Base-by-base conservation (phyloP, 2,888 invertebrate genomes). In the Camponotus fellah region DNA sequence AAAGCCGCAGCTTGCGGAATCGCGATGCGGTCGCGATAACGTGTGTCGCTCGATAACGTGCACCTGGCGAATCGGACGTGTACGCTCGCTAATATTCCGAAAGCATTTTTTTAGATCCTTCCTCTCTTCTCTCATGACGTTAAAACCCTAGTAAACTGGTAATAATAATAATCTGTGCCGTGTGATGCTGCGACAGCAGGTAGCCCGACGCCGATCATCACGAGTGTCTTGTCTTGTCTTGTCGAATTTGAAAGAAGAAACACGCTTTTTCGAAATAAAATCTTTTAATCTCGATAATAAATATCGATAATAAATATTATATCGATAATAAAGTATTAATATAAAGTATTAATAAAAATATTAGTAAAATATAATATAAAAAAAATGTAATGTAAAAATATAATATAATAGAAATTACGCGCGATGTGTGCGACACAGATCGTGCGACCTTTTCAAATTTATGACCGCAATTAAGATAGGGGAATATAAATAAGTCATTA, bases 1-100 rank as follows among this genome's bases (percentile, higher is more conserved):
- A 83, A 88, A 85, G 83, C 87, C 58, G 53, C 53, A 32, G 56
- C 56, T 43, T 32, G 77, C n/a, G 66, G 46, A 21, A 37, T 58
- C 56, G 37, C 26, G n/a, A 21, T 26, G 14, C 37, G 53, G 37
- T 17, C 26, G 21, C 65, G 64, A 10, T 62, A 34, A 53, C 40
- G 64, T 8, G 62, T 9, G 37, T 37, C 26, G 26, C 26, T 26
- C 65, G 64, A 10, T 62, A 34, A 53, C 40, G 64, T 8, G 62
- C 5, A 6, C 6, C 17, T 17, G 43, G 46, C 14, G 26, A 21
- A 34, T 64, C 34, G 4, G 2, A 53, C 65, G 76, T 40, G 53
- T 21, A 40, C 26, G 12, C 37, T 3, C 9, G 0, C 17, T 49
- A 65, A 14, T 26, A 43, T 32, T 14, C 14, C 32, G n/a, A 17